phyloP scores from a whole-genome alignment of 2,797 vertebrate species.

The Lacerta viridis region DNA sequence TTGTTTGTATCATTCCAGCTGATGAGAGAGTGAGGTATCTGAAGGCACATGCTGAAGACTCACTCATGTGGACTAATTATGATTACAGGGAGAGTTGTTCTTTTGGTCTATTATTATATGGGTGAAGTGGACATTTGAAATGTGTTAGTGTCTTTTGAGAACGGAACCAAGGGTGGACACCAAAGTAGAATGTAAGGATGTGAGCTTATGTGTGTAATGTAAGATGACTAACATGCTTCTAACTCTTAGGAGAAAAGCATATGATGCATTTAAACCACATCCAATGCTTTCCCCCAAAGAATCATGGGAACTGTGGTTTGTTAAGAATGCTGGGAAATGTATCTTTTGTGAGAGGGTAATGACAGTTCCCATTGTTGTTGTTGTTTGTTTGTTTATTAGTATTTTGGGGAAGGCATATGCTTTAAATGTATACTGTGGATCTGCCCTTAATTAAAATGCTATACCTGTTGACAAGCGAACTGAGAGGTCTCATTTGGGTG shows the following conservation, averaged over 20 bases:
- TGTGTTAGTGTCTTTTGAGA: neutral
- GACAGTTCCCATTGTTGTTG: no score
- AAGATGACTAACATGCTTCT: neutral
- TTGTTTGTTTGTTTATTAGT: no score
- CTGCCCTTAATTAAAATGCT: neutral
- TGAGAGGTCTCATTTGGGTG: neutral
- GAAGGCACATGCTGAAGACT: neutral
- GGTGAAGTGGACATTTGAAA: neutral
- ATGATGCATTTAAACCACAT: no score
- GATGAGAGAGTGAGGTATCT: neutral
- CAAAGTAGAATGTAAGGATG: neutral
- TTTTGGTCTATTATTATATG: neutral
- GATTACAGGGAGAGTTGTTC: no score
- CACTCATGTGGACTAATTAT: neutral
- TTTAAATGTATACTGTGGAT: no score
- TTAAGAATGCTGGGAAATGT: no score
- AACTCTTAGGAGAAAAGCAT: neutral
- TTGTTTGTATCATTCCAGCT: neutral
- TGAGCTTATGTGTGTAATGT: neutral
- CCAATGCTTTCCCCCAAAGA: no score
- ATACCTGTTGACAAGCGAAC: neutral
- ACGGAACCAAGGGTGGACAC: neutral
- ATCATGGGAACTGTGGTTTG: no score
- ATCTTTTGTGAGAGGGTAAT: no score
- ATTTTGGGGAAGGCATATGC: no score